Percentiles rank a stretch among this genome's conserved stretches.
phyloP scores from a whole-genome alignment of 2,113 vertebrate genomes.

The Gambusia affinis region DNA sequence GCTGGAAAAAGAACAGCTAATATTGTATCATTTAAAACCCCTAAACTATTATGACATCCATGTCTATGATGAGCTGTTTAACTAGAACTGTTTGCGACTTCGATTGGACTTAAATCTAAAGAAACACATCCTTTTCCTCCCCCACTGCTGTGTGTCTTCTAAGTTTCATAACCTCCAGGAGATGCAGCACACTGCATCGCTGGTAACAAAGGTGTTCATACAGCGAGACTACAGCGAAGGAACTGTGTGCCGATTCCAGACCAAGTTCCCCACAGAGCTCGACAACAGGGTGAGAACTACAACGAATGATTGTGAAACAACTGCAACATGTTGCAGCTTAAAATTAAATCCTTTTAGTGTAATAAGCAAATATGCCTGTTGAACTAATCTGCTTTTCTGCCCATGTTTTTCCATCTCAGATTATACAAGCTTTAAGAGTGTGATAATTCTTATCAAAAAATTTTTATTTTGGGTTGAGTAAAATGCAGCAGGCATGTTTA shows the following conservation, averaged over 20 bases:
- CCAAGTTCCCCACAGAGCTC: constrained; percentile 94
- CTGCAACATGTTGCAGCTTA: neutral
- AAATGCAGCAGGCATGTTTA: constrained; percentile 44
- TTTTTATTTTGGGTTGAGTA: constrained; percentile 23
- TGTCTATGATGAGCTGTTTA: neutral
- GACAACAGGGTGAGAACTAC: constrained; percentile 89
- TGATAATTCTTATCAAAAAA: constrained; percentile 18
- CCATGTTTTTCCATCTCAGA: no score
- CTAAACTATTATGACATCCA: no score
- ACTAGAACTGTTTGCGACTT: neutral
- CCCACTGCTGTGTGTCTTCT: constrained; percentile 14
- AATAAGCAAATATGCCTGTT: neutral
- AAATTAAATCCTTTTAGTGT: neutral
- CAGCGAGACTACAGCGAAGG: constrained; percentile 97
- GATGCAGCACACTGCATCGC: constrained; percentile 87
- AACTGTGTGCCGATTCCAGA: constrained; percentile 96
- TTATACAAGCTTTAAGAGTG: neutral
- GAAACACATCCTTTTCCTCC: neutral
- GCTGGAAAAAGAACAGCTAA: no score
- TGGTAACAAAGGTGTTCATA: constrained; percentile 96
- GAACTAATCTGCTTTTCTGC: neutral
- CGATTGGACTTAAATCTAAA: neutral
- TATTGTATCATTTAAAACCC: no score
- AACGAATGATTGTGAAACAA: constrained; percentile 3
- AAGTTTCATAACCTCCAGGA: constrained; percentile 98